Evolutionary conservation across 37 sponge, comb jelly and placozoan species (phyloP), one percentile per base, ranked within the genome.

Genomic region (Axinella damicornis): DNA sequence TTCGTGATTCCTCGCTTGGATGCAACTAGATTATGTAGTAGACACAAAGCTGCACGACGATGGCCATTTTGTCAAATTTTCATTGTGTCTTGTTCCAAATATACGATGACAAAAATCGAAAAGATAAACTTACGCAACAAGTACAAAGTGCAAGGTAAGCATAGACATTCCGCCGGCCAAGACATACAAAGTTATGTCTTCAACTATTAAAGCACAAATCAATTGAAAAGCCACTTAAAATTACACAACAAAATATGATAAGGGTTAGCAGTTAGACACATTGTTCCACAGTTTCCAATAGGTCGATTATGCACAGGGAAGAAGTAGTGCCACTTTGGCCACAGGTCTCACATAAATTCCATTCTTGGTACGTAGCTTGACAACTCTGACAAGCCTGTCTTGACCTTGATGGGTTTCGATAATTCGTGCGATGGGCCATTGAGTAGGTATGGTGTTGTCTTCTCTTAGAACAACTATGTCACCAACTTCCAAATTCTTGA

Each of bases 341-440:
- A 78, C 46, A 25, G 79, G 79, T 41, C 79, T 36, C 6, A 16
- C 61, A 33, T 61, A 64, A 15, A n/a, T 34, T 22, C 79, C 79
- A 60, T 61, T 33, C 24, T n/a, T 62, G 15, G 79, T 78, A 22
- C 37, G 16, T 13, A 78, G 28, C 32, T 25, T 32, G 39, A 36
- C 79, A 18, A 64, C 64, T 13, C 79, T 34, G 21, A 78, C 65
- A 16, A 78, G 0, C 37, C 79, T 46, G 34, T 78, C 79, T 41
- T 18, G 21, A 21, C 79, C 41, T 6, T 20, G 64, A 39, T 60
- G 12, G 37, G 34, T 40, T 33, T 35, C 14, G 22, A 40, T 41
- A 24, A 78, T 27, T 62, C 64, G 38, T 12, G 65, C 79, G 16
- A 78, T 34, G 13, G 65, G 64, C 79, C 76, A 76, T 14, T 55